Conservation (phyloP, 2,888 invertebrate genomes). For the Neria commutata region DNA sequence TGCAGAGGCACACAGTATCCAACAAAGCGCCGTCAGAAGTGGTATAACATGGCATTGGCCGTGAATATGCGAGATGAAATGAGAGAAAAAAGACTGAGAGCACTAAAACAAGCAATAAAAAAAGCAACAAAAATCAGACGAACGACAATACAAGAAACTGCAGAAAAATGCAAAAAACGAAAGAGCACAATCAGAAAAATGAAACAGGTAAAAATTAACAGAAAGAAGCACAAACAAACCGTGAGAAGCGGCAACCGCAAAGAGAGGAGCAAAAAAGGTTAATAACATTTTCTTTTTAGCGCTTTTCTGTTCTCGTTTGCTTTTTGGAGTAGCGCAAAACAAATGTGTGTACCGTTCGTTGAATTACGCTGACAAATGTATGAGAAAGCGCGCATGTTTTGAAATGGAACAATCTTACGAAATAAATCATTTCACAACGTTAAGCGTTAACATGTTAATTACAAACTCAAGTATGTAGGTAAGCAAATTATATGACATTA, state of each 20-base stretch:
- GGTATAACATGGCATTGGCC: constrained; percentile 24
- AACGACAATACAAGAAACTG: neutral
- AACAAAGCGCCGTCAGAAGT: no score
- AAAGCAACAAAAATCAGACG: neutral
- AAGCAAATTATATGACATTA: neutral
- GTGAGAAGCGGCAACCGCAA: neutral
- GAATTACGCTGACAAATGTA: no score
- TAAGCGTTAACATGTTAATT: neutral
- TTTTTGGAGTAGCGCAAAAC: neutral
- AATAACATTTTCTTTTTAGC: neutral
- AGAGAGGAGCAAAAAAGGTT: neutral
- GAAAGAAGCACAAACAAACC: neutral
- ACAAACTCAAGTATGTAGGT: neutral
- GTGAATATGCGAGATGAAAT: constrained; percentile 18
- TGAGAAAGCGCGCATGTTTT: no score
- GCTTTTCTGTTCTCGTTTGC: neutral
- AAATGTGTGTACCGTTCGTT: neutral
- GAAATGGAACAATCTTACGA: neutral
- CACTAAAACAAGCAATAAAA: neutral
- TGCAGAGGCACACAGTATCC: no score
- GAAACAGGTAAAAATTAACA: neutral
- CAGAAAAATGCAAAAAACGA: constrained; percentile 1
- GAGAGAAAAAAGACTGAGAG: neutral
- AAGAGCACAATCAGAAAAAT: neutral
- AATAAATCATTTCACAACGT: neutral